Evolutionary conservation across 2,797 vertebrate genomes (phyloP).

Genomic region (Poliocrania exsul): DNA sequence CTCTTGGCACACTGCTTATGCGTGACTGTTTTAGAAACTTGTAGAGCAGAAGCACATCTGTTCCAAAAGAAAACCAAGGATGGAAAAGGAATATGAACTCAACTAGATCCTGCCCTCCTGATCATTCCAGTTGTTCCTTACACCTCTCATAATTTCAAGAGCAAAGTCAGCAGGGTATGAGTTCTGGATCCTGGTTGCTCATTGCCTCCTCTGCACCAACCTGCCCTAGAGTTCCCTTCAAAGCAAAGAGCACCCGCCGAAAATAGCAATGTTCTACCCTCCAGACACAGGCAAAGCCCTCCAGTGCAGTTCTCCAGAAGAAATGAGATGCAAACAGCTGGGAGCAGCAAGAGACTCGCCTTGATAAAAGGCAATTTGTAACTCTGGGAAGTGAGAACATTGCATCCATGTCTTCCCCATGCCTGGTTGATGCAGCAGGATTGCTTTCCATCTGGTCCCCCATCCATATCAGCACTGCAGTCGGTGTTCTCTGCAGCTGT

Average conservation of each 20-base stretch:
- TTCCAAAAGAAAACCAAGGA: neutral
- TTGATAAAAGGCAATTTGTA: neutral
- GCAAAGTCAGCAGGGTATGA: neutral
- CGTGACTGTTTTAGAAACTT: slow-evolving; percentile 41
- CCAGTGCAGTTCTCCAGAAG: neutral
- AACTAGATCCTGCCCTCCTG: neutral
- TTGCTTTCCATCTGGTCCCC: neutral
- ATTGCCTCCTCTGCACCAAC: neutral
- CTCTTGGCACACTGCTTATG: slow-evolving; percentile 34
- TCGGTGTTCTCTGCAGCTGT: neutral
- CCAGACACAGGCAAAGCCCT: neutral
- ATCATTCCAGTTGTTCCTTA: fast-evolving
- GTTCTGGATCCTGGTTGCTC: neutral
- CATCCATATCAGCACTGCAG: fast-evolving
- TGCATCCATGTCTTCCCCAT: neutral
- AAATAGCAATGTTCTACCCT: neutral
- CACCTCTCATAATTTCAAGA: neutral
- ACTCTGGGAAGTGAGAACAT: neutral
- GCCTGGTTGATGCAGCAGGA: neutral
- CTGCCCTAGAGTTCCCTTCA: neutral
- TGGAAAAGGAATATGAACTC: neutral
- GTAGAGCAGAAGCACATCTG: neutral
- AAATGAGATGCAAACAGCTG: neutral
- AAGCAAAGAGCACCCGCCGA: fast-evolving
- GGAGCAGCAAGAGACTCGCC: neutral